These are phyloP conservation scores for Hylaeus volcanicus DNA, from an alignment of 1,140 invertebrate genomes.

Conservation along the genomic window DNA sequence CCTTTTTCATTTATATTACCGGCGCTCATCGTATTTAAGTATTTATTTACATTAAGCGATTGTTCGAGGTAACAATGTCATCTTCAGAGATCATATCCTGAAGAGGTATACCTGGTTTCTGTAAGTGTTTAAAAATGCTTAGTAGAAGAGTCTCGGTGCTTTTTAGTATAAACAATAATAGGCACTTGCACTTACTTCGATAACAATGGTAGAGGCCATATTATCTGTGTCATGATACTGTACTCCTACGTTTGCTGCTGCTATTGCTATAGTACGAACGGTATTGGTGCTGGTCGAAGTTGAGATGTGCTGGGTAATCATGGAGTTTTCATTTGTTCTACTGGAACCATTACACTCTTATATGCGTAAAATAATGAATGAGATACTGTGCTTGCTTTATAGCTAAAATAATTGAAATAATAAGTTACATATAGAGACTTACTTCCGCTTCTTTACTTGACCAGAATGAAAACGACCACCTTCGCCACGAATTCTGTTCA, in stretches of 20 bases:
- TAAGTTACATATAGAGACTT: constrained; percentile 58
- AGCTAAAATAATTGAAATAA: constrained; percentile 1
- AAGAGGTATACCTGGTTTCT: constrained; percentile 64
- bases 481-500: constrained; percentile 98
- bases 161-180: constrained; percentile 21
- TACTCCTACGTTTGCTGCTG: constrained; percentile 68
- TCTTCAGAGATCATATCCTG: constrained; percentile 71
- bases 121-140: constrained; percentile 36
- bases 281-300: constrained; percentile 65
- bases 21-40: constrained; percentile 9
- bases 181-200: constrained; percentile 67
- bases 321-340: constrained; percentile 64
- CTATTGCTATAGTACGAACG: constrained; percentile 70
- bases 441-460: constrained; percentile 84
- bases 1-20: not conserved
- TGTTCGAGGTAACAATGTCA: constrained; percentile 65
- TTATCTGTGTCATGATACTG: constrained; percentile 72
- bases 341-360: constrained; percentile 62
- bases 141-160: not conserved
- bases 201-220: constrained; percentile 71
- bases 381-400: constrained; percentile 33
- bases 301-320: constrained; percentile 67
- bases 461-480: constrained; percentile 97
- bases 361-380: constrained; percentile 56
- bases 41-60: constrained; percentile 56